Evolutionary conservation across 2,113 vertebrate species (phyloP).

Genomic region (Campylomormyrus tamandua): DNA sequence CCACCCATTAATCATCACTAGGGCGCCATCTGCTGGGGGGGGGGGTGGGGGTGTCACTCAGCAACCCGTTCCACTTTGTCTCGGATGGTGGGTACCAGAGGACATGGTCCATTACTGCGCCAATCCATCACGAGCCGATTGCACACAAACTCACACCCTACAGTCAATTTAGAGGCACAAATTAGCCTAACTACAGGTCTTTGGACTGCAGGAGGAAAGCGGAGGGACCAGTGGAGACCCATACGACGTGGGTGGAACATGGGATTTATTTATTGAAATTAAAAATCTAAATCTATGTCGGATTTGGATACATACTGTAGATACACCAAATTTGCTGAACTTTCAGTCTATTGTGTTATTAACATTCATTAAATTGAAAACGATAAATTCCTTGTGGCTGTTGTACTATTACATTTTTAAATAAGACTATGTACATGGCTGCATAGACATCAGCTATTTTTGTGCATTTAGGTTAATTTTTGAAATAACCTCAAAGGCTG

Average conservation of each 20-base stretch:
- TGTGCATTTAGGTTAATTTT: not conserved
- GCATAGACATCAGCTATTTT: not conserved
- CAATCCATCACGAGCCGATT: not conserved
- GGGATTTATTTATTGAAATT: not conserved
- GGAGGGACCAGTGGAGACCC: not conserved
- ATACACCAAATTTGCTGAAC: not conserved
- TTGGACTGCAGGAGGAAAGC: not conserved
- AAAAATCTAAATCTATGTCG: not conserved
- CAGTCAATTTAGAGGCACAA: not conserved
- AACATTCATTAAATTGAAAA: not conserved
- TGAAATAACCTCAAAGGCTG: not conserved
- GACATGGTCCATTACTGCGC: not conserved
- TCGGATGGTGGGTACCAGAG: not conserved
- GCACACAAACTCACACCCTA: not conserved
- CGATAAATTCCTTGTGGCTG: not conserved
- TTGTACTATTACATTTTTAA: not conserved
- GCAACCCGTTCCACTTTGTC: not conserved
- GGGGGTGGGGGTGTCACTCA: not conserved
- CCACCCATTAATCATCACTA: not conserved
- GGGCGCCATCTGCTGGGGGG: not conserved
- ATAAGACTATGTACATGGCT: not conserved
- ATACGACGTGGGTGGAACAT: not conserved
- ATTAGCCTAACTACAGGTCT: not conserved
- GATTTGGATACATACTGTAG: not conserved
- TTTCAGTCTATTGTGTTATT: not conserved